phyloP scores from a whole-genome alignment of 2,797 vertebrate genomes.

The Myotis vivesi region DNA sequence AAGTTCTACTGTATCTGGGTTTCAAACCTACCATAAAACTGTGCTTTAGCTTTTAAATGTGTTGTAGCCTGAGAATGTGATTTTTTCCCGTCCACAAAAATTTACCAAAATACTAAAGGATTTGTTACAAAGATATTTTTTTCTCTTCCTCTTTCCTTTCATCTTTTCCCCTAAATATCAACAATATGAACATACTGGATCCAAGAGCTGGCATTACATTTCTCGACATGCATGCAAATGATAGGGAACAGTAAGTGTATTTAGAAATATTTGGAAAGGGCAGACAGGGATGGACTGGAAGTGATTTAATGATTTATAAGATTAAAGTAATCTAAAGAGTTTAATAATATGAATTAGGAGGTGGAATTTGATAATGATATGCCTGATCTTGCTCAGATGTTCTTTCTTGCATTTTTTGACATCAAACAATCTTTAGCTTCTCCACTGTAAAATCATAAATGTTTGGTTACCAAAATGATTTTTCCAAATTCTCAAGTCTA shows the following conservation, averaged over 20 bases:
- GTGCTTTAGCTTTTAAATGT: not conserved
- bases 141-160: slow-evolving; percentile 42
- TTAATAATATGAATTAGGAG: slow-evolving; percentile 73
- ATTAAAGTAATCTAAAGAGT: slow-evolving; percentile 76
- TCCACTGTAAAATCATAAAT: slow-evolving; percentile 40
- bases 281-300: slow-evolving; percentile 65
- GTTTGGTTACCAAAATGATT: not conserved
- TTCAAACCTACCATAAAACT: not conserved
- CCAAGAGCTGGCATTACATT: slow-evolving; percentile 12
- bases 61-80: not conserved
- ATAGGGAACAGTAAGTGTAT: slow-evolving; percentile 65
- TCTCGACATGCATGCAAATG: slow-evolving; percentile 59
- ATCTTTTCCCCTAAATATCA: slow-evolving; percentile 61
- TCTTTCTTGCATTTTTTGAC: slow-evolving; percentile 58
- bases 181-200: slow-evolving; percentile 52
- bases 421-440: slow-evolving; percentile 56
- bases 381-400: slow-evolving; percentile 68
- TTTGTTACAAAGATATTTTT: slow-evolving; percentile 60
- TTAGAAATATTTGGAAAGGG: slow-evolving; percentile 75
- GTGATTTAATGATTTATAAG: slow-evolving; percentile 81
- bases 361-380: slow-evolving; percentile 63
- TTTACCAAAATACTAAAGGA: slow-evolving; percentile 28
- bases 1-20: not conserved
- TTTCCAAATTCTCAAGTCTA: not conserved
- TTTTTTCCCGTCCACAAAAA: not conserved